These are phyloP conservation scores for Ancistrus triradiatus DNA, from an alignment of 2,113 vertebrate genomes.

Conservation along the genomic window DNA sequence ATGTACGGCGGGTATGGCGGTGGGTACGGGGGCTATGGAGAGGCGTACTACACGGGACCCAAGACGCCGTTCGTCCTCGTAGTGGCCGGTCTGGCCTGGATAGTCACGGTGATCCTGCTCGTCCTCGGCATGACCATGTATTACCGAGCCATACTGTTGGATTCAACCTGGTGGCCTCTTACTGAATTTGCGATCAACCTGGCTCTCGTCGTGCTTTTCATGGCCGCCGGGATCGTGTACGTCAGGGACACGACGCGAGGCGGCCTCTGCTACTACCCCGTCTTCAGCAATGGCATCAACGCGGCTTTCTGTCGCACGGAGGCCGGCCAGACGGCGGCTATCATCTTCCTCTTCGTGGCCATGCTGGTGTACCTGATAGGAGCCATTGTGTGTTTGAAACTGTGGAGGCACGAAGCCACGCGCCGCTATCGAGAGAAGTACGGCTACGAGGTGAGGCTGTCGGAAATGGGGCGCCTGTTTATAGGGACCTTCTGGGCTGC, in stretches of 20 bases:
- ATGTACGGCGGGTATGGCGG: slow-evolving; percentile 47
- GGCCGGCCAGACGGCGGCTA: slow-evolving; percentile 87
- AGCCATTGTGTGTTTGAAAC: slow-evolving; percentile 81
- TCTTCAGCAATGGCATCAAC: slow-evolving; percentile 84
- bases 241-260: slow-evolving; percentile 87
- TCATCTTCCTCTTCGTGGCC: slow-evolving; percentile 88
- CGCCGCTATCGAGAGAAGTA: slow-evolving; percentile 72
- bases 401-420: slow-evolving; percentile 87
- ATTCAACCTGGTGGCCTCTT: slow-evolving; percentile 93
- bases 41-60: slow-evolving; percentile 82
- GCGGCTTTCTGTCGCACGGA: slow-evolving; percentile 83
- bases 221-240: slow-evolving; percentile 85
- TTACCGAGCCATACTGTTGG: slow-evolving; percentile 91
- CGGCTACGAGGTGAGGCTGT: slow-evolving; percentile 74
- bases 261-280: slow-evolving; percentile 84
- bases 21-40: slow-evolving; percentile 59
- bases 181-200: slow-evolving; percentile 90
- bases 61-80: slow-evolving; percentile 90
- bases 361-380: slow-evolving; percentile 84
- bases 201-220: slow-evolving; percentile 81
- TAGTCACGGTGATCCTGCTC: slow-evolving; percentile 82
- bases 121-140: slow-evolving; percentile 98
- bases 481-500: no score
- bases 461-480: no score
- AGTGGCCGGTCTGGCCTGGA: slow-evolving; percentile 82